phyloP scores from a whole-genome alignment of 2,113 vertebrate species.

The Arvicanthis niloticus region DNA sequence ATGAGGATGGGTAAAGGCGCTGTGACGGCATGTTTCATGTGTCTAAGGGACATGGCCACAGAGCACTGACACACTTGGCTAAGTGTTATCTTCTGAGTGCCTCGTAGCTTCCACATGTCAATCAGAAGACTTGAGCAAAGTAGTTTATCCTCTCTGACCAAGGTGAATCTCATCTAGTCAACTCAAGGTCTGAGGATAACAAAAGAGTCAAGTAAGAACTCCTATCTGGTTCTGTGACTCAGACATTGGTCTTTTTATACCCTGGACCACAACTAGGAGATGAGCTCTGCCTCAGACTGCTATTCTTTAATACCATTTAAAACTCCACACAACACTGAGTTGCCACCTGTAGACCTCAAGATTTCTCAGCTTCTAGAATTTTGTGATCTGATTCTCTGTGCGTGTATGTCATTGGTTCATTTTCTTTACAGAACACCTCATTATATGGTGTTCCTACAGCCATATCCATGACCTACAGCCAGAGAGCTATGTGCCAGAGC shows the following conservation, averaged over 20 bases:
- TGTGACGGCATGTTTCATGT: not conserved
- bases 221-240: not conserved
- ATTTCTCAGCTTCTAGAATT: not conserved
- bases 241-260: too few relatives aligned
- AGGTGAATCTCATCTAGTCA: not conserved
- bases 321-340: not conserved
- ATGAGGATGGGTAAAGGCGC: not conserved
- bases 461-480: not conserved
- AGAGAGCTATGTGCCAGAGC: not conserved
- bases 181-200: not conserved
- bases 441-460: not conserved
- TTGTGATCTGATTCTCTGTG: not conserved
- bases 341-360: not conserved
- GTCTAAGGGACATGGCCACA: not conserved
- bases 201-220: too few relatives aligned
- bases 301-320: not conserved
- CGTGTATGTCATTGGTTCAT: not conserved
- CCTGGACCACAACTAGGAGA: not conserved
- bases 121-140: too few relatives aligned
- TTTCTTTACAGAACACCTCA: not conserved
- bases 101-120: too few relatives aligned
- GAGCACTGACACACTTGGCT: not conserved
- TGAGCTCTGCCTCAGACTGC: too few relatives aligned
- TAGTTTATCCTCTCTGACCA: accelerated
- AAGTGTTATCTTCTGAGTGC: not conserved